Percentiles rank a stretch among this genome's conserved stretches.
Evolutionary conservation across 2,888 invertebrate genomes (phyloP).

Genomic region (Hesperia comma): DNA sequence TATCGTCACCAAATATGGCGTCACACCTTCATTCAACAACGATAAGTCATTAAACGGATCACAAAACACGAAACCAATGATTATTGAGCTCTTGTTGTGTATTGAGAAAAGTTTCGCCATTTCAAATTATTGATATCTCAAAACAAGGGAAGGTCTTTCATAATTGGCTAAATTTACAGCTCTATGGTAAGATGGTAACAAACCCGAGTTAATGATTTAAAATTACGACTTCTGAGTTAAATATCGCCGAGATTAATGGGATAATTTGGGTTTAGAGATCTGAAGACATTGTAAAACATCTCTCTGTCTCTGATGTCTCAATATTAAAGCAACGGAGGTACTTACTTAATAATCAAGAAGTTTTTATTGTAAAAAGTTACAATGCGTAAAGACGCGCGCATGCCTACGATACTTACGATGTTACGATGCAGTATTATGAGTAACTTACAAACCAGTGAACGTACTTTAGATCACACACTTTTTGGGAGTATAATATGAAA

Average conservation of each 20-base stretch:
- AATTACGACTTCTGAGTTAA: conserved; percentile 53
- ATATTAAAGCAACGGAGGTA: background rate
- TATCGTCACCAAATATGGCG: conserved; percentile 2
- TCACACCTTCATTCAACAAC: background rate
- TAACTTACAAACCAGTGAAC: no score
- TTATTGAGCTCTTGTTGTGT: conserved; percentile 16
- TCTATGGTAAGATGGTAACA: conserved; percentile 44
- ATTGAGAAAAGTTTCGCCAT: conserved; percentile 23
- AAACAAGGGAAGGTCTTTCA: conserved; percentile 40
- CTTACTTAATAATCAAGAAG: background rate
- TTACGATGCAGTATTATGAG: no score
- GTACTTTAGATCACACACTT: no score
- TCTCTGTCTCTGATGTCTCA: conserved; percentile 1
- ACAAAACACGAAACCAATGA: conserved; percentile 22
- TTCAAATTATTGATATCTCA: conserved; percentile 15
- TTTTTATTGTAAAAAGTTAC: conserved; percentile 1
- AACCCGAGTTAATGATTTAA: conserved; percentile 60
- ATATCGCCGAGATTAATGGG: conserved; percentile 54
- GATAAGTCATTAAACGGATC: conserved; percentile 4
- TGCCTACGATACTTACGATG: no score
- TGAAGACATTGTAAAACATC: conserved; percentile 17
- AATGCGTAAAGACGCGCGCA: background rate
- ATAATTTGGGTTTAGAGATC: conserved; percentile 53
- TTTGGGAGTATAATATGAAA: no score
- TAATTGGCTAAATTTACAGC: conserved; percentile 47